Percentiles rank a stretch among this genome's conserved stretches.
Conservation (phyloP, 2,113 vertebrate species). For the Callionymus lyra region DNA sequence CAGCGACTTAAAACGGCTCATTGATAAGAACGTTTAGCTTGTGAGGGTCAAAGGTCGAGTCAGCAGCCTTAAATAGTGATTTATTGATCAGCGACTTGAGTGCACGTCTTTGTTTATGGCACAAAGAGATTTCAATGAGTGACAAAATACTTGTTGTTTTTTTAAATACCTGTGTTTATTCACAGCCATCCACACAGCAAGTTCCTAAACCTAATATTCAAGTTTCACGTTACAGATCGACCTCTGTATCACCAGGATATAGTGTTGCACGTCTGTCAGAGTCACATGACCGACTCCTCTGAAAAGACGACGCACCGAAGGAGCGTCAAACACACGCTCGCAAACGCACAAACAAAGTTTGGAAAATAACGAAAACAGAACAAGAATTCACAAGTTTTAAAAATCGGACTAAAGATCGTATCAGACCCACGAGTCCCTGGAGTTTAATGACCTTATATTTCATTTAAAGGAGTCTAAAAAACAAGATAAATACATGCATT, state of each 20-base stretch:
- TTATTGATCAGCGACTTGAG: background rate
- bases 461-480: too few relatives aligned
- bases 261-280: slow-evolving; percentile 1
- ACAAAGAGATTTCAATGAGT: background rate
- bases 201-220: slow-evolving; percentile 7
- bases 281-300: background rate
- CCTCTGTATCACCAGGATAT: background rate
- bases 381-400: too few relatives aligned
- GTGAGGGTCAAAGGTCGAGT: too few relatives aligned
- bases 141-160: too few relatives aligned
- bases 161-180: background rate
- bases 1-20: too few relatives aligned
- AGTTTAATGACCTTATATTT: too few relatives aligned
- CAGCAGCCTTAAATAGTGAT: background rate
- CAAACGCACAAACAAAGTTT: background rate
- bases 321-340: background rate
- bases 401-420: too few relatives aligned
- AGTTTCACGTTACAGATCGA: slow-evolving; percentile 2
- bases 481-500: too few relatives aligned
- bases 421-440: too few relatives aligned
- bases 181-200: background rate
- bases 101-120: too few relatives aligned
- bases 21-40: too few relatives aligned
- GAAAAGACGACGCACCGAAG: background rate
- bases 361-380: too few relatives aligned